Percentiles rank a stretch among this genome's conserved stretches.
Conservation (phyloP, 2,113 vertebrate species). For the Meles meles region DNA sequence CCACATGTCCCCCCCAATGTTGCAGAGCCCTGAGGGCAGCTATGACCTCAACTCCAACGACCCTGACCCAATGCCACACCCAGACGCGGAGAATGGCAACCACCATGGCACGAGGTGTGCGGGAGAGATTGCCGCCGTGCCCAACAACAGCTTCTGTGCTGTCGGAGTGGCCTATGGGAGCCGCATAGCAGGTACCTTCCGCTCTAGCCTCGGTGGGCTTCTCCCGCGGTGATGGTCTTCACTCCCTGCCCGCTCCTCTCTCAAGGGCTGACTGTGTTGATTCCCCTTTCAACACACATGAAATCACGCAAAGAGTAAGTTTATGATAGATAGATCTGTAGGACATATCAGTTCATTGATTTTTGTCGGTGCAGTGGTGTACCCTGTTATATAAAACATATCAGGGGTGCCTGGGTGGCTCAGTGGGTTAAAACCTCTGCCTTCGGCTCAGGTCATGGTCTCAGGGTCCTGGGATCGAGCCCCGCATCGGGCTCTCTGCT, state of each 20-base stretch:
- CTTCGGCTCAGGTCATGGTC: no score
- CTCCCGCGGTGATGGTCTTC: background rate
- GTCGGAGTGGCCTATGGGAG: conserved; percentile 95
- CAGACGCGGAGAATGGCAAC: conserved; percentile 90
- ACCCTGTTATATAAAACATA: background rate
- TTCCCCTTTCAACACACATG: background rate
- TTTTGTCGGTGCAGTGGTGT: background rate
- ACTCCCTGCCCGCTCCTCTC: background rate
- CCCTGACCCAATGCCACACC: conserved; percentile 96
- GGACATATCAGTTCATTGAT: background rate
- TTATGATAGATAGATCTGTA: background rate
- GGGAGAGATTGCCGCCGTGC: conserved; percentile 93
- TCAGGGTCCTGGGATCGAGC: no score
- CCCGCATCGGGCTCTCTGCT: no score
- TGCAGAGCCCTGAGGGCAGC: conserved; percentile 95
- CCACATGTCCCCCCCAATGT: background rate
- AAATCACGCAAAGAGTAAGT: background rate
- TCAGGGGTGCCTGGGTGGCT: no score
- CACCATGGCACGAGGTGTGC: conserved; percentile 97
- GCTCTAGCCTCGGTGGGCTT: rapidly evolving
- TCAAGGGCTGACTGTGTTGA: background rate
- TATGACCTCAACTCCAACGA: conserved; percentile 98
- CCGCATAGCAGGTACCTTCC: conserved; percentile 90
- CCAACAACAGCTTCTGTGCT: conserved; percentile 96
- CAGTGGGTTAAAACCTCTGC: no score